A percentile compares a stretch with the other conserved stretches of the same genome.
phyloP scores from a whole-genome alignment of 2,113 vertebrate genomes.

The Triplophysa rosa region DNA sequence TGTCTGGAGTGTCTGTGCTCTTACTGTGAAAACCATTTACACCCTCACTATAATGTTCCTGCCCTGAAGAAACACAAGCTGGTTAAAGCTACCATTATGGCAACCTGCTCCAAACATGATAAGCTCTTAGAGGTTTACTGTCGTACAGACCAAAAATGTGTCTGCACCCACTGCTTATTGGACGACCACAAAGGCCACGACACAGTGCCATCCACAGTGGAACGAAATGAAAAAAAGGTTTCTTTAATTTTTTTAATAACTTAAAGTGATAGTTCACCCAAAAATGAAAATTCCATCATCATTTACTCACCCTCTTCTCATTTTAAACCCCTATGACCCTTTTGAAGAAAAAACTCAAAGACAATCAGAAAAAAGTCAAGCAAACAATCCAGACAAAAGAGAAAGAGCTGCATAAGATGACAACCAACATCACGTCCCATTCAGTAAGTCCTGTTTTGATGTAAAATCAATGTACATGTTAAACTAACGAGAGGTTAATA shows the following conservation, averaged over 20 bases:
- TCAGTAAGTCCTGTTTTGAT: conserved; percentile 26
- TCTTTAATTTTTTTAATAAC: too few relatives aligned
- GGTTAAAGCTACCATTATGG: conserved; percentile 30
- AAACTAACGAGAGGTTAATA: background rate
- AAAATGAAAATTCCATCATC: too few relatives aligned
- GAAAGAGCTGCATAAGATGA: conserved; percentile 28
- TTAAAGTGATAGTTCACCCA: too few relatives aligned
- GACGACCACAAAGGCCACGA: conserved; percentile 55
- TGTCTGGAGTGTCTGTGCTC: conserved; percentile 46
- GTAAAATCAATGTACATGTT: background rate
- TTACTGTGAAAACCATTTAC: conserved; percentile 42
- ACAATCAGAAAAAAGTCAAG: conserved; percentile 1
- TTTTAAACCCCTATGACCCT: too few relatives aligned
- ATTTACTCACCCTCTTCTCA: too few relatives aligned
- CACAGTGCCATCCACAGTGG: conserved; percentile 35
- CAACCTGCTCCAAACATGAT: conserved; percentile 42
- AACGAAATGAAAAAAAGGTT: conserved; percentile 52
- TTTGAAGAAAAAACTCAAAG: conserved; percentile 36
- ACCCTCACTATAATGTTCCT: conserved; percentile 36
- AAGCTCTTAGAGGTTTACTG: conserved; percentile 57
- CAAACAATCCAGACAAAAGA: conserved; percentile 38
- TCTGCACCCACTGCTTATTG: conserved; percentile 52
- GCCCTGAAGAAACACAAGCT: conserved; percentile 46
- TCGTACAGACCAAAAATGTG: conserved; percentile 49
- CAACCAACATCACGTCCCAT: background rate